These are phyloP conservation scores for Vombatus ursinus DNA, from an alignment of 2,113 vertebrate species.

Conservation along the genomic window DNA sequence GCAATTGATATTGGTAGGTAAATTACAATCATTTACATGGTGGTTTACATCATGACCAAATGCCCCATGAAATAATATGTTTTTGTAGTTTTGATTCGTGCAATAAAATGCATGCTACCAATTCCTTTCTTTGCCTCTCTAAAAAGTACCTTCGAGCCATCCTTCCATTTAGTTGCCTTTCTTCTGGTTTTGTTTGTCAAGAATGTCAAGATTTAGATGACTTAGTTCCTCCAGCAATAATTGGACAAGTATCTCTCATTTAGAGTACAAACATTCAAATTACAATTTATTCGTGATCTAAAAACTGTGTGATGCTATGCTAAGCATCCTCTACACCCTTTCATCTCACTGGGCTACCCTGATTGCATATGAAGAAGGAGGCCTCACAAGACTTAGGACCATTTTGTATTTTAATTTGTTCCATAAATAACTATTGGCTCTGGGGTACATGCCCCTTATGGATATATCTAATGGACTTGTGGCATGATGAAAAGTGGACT, in stretches of 20 bases:
- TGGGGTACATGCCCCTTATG: too few species aligned
- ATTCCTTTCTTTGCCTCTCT: too few species aligned
- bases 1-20: background rate
- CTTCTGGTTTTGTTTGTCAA: background rate
- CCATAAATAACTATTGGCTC: too few species aligned
- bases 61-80: background rate
- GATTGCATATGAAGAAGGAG: too few species aligned
- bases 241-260: background rate
- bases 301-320: too few species aligned
- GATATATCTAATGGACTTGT: too few species aligned
- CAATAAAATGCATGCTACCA: background rate
- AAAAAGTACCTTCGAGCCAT: background rate
- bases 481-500: too few species aligned
- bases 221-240: background rate
- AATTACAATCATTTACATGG: background rate
- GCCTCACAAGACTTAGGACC: too few species aligned
- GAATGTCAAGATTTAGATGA: background rate
- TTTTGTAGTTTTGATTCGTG: background rate
- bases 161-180: background rate
- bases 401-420: too few species aligned
- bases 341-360: too few species aligned
- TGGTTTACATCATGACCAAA: background rate
- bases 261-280: background rate
- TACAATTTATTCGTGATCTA: background rate
- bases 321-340: too few species aligned